Evolutionary conservation across 2,888 invertebrate genomes (phyloP).

Genomic region (Myopa tessellatipennis): DNA sequence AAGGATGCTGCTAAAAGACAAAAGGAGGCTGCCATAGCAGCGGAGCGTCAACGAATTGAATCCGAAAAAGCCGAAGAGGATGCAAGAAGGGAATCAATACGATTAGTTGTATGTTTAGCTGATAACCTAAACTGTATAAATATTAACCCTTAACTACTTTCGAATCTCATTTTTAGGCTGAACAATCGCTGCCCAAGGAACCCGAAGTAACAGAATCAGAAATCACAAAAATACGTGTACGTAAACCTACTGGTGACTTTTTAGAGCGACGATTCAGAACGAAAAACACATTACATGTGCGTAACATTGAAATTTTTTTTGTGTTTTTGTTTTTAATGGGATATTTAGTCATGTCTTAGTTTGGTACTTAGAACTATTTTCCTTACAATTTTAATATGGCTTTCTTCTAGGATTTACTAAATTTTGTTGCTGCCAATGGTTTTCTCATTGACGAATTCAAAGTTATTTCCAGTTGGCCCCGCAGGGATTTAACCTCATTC

Average conservation of each 20-base stretch:
- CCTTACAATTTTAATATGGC: too few relatives aligned
- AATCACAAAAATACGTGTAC: conserved; percentile 82
- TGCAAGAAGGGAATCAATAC: conserved; percentile 78
- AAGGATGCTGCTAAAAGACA: conserved; percentile 87
- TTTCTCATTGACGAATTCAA: conserved; percentile 89
- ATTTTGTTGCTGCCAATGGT: conserved; percentile 89
- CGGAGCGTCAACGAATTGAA: conserved; percentile 79
- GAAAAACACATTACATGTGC: conserved; percentile 70
- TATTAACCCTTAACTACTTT: not conserved
- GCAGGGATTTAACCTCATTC: conserved; percentile 90
- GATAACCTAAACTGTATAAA: not conserved
- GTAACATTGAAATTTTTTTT: conserved; percentile 14
- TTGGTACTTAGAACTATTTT: too few relatives aligned
- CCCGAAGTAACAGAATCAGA: conserved; percentile 72
- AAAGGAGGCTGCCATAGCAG: conserved; percentile 75
- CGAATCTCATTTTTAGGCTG: conserved; percentile 65
- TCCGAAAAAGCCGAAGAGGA: conserved; percentile 77
- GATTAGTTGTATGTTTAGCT: conserved; percentile 55
- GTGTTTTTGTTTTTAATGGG: not conserved
- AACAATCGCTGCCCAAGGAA: conserved; percentile 79
- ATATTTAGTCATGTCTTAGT: not conserved
- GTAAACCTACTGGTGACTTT: conserved; percentile 82
- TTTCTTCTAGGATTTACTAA: conserved; percentile 75
- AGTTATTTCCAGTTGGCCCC: conserved; percentile 93
- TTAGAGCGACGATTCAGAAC: conserved; percentile 81